A percentile compares a stretch with the other conserved stretches of the same genome.
Evolutionary conservation across 1,140 invertebrate genomes (phyloP).

Genomic region (Orchesella cincta): DNA sequence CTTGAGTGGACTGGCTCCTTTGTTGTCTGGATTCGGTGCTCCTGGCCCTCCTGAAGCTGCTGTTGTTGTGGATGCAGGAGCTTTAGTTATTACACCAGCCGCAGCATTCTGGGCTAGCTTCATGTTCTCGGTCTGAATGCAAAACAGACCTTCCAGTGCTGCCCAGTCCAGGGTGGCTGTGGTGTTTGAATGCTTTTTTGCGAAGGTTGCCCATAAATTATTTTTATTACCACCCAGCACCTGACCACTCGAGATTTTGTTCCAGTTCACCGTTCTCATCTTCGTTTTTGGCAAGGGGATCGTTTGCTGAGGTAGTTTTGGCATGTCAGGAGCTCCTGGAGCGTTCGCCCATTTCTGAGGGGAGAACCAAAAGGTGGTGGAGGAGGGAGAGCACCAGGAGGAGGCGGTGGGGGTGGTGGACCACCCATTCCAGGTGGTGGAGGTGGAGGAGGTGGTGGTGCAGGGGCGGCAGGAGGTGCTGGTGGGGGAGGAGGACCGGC

Average conservation of each 20-base stretch:
- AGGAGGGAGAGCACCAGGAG: constrained; percentile 53
- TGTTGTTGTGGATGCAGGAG: constrained; percentile 55
- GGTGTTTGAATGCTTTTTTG: constrained; percentile 74
- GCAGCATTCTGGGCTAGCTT: constrained; percentile 66
- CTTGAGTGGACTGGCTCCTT: constrained; percentile 21
- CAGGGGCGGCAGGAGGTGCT: constrained; percentile 54
- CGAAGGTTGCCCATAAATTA: constrained; percentile 90
- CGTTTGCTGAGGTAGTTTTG: constrained; percentile 76
- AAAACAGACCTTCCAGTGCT: constrained; percentile 89
- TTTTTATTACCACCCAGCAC: constrained; percentile 74
- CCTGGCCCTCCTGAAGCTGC: neutral
- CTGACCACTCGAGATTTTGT: constrained; percentile 79
- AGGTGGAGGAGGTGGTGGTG: constrained; percentile 60
- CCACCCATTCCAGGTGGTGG: constrained; percentile 52
- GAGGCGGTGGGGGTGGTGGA: constrained; percentile 55
- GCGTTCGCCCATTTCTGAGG: constrained; percentile 40
- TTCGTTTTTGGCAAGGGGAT: constrained; percentile 85
- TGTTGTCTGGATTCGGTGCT: neutral
- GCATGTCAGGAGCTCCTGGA: constrained; percentile 29
- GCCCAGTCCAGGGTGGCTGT: constrained; percentile 83
- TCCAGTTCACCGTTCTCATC: constrained; percentile 94
- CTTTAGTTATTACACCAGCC: constrained; percentile 56
- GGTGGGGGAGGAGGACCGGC: constrained; percentile 59
- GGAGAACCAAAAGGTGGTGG: constrained; percentile 55
- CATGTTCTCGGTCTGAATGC: constrained; percentile 57